Conservation (phyloP, 1,140 invertebrate species). For the Venturia canescens region DNA sequence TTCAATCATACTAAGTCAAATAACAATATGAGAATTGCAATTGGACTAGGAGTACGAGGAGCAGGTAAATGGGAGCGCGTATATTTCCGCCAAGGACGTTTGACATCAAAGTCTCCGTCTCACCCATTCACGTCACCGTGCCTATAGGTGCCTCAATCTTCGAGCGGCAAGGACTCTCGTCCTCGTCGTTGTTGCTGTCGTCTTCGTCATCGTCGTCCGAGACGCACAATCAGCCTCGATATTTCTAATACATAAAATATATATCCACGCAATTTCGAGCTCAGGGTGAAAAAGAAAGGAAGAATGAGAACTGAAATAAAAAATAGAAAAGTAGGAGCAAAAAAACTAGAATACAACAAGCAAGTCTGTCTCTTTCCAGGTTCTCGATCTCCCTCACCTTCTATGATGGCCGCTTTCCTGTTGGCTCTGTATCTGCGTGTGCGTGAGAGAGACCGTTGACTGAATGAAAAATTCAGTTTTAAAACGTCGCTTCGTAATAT, state of each 20-base stretch:
- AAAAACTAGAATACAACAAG: constrained; percentile 54
- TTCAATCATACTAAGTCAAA: constrained; percentile 13
- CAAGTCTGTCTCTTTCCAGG: constrained; percentile 36
- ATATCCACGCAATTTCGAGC: constrained; percentile 23
- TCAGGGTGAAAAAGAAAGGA: constrained; percentile 45
- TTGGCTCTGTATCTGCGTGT: constrained; percentile 47
- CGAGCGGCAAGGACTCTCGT: constrained; percentile 36
- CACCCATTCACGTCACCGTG: constrained; percentile 45
- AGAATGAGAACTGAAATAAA: constrained; percentile 45
- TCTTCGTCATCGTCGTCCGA: background rate
- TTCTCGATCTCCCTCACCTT: constrained; percentile 45
- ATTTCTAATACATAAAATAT: background rate
- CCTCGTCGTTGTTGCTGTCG: background rate
- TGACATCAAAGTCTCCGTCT: constrained; percentile 44
- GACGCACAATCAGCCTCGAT: background rate
- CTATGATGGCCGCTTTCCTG: constrained; percentile 70
- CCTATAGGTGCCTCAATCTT: constrained; percentile 40
- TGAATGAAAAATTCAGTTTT: constrained; percentile 66
- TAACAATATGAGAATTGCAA: background rate
- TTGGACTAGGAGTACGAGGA: background rate
- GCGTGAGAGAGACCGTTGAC: background rate
- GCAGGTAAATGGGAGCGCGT: background rate
- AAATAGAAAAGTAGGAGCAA: constrained; percentile 47
- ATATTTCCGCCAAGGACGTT: constrained; percentile 41
- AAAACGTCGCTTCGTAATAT: constrained; percentile 52